Evolutionary conservation across 2,888 invertebrate genomes (phyloP).

Genomic region (Palloptera scutellata): DNA sequence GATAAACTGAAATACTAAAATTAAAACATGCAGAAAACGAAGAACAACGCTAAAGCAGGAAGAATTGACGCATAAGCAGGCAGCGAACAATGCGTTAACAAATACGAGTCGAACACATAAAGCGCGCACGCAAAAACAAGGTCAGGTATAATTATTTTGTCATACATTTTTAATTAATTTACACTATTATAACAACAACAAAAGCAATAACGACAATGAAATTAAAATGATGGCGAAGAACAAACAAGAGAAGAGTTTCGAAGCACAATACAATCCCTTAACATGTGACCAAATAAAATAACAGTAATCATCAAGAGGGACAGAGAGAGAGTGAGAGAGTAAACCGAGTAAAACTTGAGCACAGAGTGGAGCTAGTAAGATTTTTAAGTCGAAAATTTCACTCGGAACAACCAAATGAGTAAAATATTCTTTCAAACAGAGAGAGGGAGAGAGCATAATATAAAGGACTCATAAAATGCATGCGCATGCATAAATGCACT

Average conservation of each 20-base stretch:
- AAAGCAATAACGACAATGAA: conserved; percentile 27
- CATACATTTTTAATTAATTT: conserved; percentile 57
- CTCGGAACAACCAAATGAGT: no score
- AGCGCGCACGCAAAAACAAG: conserved; percentile 46
- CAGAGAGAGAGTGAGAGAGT: background rate
- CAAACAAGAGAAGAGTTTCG: conserved; percentile 4
- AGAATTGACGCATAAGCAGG: no score
- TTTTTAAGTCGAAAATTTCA: background rate
- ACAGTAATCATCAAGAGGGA: background rate
- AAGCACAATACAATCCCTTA: conserved; percentile 11
- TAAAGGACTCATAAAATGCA: background rate
- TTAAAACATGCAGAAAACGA: no score
- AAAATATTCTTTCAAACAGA: no score
- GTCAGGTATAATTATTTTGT: conserved; percentile 54
- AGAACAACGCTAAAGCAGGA: no score
- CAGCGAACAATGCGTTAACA: no score
- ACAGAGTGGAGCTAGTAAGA: background rate
- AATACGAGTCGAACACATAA: no score
- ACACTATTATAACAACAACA: conserved; percentile 30
- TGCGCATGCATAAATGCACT: background rate
- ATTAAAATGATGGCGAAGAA: conserved; percentile 42
- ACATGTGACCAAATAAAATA: background rate
- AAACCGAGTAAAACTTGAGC: background rate
- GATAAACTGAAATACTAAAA: no score
- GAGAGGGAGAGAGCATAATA: conserved; percentile 6